Base-by-base conservation (phyloP, 2,888 invertebrate genomes). In the Pseudanteris insignis region DNA sequence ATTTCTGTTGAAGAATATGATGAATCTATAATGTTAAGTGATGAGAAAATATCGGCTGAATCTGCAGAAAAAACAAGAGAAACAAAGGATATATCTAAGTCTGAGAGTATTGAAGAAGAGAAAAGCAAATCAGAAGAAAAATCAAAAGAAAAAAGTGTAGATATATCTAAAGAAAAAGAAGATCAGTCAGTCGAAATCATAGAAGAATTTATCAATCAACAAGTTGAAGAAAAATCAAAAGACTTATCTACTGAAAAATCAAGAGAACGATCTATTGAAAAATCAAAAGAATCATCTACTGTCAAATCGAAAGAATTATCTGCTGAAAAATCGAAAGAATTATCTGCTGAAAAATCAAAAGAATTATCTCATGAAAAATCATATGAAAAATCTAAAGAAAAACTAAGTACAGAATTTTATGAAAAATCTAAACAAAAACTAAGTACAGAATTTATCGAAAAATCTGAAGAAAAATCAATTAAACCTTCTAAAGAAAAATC, bases 201-300 rank as follows among this genome's bases (percentile, higher is more conserved):
- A n/a, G n/a, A n/a, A n/a, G n/a, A n/a, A n/a, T n/a, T n/a, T n/a
- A n/a, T n/a, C n/a, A n/a, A n/a, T n/a, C n/a, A 66, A 36, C 65
- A 67, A 59, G 53, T n/a, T 1, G 64, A 64, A 18, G 67, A 66
- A 55, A 61, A 61, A 32, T 53, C 46, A 11, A 25, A 67, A 29
- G 50, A 66, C 15, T 51, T 15, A 21, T 21, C 36, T 7, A 30
- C 25, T 7, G 55, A 43, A 13, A 41, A 59, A 30, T 38, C 48
- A 11, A 11, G 10, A 34, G 46, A 34, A 18, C 28, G 55, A 64
- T 5, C n/a, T 8, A 26, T 9, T 26, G 26, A 36, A 53, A 41
- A 36, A 65, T 58, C 29, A 58, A 32, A 24, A 62, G n/a, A n/a
- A n/a, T n/a, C n/a, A n/a, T n/a, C n/a, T n/a, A n/a, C n/a, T n/a